These are phyloP conservation scores for Xylocopa sonorina DNA, from an alignment of 1,140 invertebrate genomes.

Conservation along the genomic window DNA sequence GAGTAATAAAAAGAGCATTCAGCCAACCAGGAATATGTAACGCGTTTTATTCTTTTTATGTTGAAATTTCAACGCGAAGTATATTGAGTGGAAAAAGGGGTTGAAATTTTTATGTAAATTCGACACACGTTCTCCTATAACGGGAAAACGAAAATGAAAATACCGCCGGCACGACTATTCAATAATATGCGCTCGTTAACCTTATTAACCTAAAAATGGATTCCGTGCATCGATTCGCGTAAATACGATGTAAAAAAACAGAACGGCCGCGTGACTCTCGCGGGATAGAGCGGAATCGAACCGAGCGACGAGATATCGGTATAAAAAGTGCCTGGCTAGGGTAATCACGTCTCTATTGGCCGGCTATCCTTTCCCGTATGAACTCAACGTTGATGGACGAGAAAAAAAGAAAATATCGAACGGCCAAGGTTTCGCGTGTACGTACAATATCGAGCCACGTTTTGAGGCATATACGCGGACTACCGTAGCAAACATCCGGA, in stretches of 20 bases:
- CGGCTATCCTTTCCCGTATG: neutral
- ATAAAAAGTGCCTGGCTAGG: no score
- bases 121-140: neutral
- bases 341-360: neutral
- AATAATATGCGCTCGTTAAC: neutral
- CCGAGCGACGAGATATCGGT: no score
- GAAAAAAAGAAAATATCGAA: neutral
- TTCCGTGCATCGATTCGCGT: no score
- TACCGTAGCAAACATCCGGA: conserved; percentile 54
- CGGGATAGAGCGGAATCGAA: no score
- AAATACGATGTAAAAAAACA: no score
- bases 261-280: no score
- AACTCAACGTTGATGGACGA: neutral
- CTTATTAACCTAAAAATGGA: neutral
- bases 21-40: neutral
- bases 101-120: conserved; percentile 1
- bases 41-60: conserved; percentile 1
- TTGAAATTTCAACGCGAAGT: neutral
- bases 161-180: neutral
- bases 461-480: conserved; percentile 38
- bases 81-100: neutral
- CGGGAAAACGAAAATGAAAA: no score
- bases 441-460: neutral
- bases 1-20: conserved; percentile 5
- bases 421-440: neutral